phyloP scores from a whole-genome alignment of 1,140 invertebrate genomes.

The Macrotrachela quadricornifera region DNA sequence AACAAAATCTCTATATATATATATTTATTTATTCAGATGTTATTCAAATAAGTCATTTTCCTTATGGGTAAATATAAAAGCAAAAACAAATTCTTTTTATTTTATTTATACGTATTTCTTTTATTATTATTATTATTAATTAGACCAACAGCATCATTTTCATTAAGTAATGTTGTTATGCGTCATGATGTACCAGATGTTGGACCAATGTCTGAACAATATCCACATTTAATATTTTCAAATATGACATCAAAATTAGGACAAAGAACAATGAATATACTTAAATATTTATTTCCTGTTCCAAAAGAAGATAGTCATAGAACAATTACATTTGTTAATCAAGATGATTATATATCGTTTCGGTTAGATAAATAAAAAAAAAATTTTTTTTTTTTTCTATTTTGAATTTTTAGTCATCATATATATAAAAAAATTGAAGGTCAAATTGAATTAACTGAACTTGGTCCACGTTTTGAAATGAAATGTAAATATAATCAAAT shows the following conservation, averaged over 20 bases:
- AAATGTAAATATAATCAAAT: constrained; percentile 36
- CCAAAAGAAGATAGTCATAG: constrained; percentile 72
- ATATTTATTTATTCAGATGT: constrained; percentile 35
- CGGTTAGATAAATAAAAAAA: constrained; percentile 18
- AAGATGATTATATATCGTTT: constrained; percentile 86
- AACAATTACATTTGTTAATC: constrained; percentile 76
- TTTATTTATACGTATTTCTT: no score
- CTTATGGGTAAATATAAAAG: constrained; percentile 40
- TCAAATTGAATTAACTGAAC: constrained; percentile 62
- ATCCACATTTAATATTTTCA: constrained; percentile 86
- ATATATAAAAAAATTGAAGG: constrained; percentile 55
- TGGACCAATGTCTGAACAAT: constrained; percentile 61
- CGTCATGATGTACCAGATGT: constrained; percentile 87
- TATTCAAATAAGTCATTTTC: constrained; percentile 75
- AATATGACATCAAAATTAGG: constrained; percentile 79
- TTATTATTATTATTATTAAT: no score
- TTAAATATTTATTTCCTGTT: constrained; percentile 80
- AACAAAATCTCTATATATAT: no score
- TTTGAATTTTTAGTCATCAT: constrained; percentile 70
- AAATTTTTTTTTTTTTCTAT: no score
- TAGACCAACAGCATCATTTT: constrained; percentile 81
- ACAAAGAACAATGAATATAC: constrained; percentile 48
- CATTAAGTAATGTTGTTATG: constrained; percentile 78
- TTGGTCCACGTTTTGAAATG: constrained; percentile 83
- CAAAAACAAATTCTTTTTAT: no score